Base-by-base conservation (phyloP, 2,797 vertebrate genomes). In the Muscicapa striata region DNA sequence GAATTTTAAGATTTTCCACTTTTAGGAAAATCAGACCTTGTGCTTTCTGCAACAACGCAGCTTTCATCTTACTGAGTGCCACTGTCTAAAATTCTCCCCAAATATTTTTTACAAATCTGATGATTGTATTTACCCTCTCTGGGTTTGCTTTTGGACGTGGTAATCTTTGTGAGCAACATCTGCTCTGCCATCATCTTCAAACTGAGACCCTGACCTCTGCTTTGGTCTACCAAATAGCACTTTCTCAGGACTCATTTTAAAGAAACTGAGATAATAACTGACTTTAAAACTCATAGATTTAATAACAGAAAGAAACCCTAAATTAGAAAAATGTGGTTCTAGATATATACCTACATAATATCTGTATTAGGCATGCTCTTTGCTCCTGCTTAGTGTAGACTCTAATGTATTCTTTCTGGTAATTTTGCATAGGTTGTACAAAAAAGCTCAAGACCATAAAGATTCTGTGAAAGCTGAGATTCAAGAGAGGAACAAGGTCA, bases 401-500 rank as follows among this genome's bases (percentile, higher is more conserved):
- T 69, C 55, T 77, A 51, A 18, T 58, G 7, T 51, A 3, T 90
- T 91, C 49, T 68, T 57, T 18, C 41, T 94, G 70, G 16, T 67
- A 64, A 95, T 80, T n/a, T 86, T 90, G 13, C 84, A 13, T 26
- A 98, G 98, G 46, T 96, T 98, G 69, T 92, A 93, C 58, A 97
- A 98, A 96, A 98, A 96, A 82, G 98, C 97, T 93, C 96, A 94
- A 51, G 97, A 97, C 43, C 98, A 97, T 75, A 97, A 98, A 93
- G 96, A 97, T 75, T 92, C 89, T 3, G 81, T 98, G 40, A 96
- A 97, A 73, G 64, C 62, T 48, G 99, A 99, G 97, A 96, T 99
- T 92, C 97, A 98, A 93, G 98, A 98, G 43, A 98, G 98, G 78
- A 98, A 97, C 29, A 97, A 97, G 87, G 79, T 98, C 34, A 96